Conservation (phyloP, 2,888 invertebrate genomes). For the Drosophila melanosoma region DNA sequence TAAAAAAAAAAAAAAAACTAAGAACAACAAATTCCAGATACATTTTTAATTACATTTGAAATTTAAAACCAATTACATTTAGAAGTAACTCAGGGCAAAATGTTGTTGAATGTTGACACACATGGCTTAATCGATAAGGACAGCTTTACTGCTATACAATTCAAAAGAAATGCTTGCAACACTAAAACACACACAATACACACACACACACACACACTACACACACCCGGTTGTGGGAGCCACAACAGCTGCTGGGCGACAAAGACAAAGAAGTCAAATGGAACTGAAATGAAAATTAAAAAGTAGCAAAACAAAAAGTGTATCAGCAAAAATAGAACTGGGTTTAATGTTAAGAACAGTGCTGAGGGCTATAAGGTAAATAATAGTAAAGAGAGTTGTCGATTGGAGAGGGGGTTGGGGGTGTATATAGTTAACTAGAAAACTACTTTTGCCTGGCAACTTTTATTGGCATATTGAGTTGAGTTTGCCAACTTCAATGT, state of each 20-base stretch:
- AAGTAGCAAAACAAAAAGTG: conserved; percentile 24
- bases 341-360: conserved; percentile 5
- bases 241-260: not conserved
- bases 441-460: conserved; percentile 38
- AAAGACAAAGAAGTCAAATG: conserved; percentile 7
- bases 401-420: not conserved
- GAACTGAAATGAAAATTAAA: conserved; percentile 26
- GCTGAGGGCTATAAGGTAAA: not conserved
- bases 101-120: not conserved
- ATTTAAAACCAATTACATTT: not conserved
- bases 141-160: conserved; percentile 2
- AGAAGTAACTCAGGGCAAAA: not conserved
- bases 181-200: not conserved
- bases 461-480: conserved; percentile 65
- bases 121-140: conserved; percentile 11
- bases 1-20: fast-evolving
- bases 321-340: not conserved
- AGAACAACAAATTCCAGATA: not conserved
- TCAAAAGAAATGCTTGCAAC: not conserved
- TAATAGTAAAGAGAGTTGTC: not conserved
- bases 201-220: not conserved
- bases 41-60: not conserved
- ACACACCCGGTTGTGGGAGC: not conserved
- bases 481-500: conserved; percentile 58
- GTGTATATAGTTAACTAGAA: not conserved